Percentiles rank a stretch among this genome's conserved stretches.
phyloP scores from a whole-genome alignment of 2,113 vertebrate genomes.

The Triplophysa rosa region DNA sequence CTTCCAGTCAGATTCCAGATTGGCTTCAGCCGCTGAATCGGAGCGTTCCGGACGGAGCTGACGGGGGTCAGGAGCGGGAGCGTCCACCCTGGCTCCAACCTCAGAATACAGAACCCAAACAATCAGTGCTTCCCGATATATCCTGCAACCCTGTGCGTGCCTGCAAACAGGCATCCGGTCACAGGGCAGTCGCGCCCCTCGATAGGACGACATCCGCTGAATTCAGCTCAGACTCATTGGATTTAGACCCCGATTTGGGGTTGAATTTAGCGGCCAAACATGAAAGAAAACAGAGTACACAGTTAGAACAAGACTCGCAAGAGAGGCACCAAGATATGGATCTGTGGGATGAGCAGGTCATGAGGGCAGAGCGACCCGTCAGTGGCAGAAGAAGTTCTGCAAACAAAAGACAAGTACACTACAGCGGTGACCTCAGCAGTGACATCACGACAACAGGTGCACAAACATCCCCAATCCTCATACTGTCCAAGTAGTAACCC shows the following conservation, averaged over 20 bases:
- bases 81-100: conserved; percentile 79
- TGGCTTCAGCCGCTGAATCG: conserved; percentile 79
- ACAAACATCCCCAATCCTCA: too few species aligned
- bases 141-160: conserved; percentile 64
- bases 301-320: neutral
- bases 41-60: conserved; percentile 58
- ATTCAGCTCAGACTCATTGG: conserved; percentile 65
- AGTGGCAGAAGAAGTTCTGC: conserved; percentile 80
- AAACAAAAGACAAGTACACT: conserved; percentile 49
- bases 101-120: conserved; percentile 64
- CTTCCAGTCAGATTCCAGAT: conserved; percentile 71
- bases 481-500: too few species aligned
- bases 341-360: conserved; percentile 67
- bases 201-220: conserved; percentile 50
- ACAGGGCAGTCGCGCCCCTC: neutral
- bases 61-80: conserved; percentile 53
- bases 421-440: conserved; percentile 47
- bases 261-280: conserved; percentile 34
- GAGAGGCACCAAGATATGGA: conserved; percentile 51
- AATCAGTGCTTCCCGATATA: conserved; percentile 65
- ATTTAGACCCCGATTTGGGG: conserved; percentile 60
- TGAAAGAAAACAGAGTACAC: neutral
- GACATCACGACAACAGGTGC: conserved; percentile 43
- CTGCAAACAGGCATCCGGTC: conserved; percentile 52
- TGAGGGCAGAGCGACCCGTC: conserved; percentile 65